Evolutionary conservation across 2,113 vertebrate species (phyloP).

Genomic region (Serilophus lunatus): DNA sequence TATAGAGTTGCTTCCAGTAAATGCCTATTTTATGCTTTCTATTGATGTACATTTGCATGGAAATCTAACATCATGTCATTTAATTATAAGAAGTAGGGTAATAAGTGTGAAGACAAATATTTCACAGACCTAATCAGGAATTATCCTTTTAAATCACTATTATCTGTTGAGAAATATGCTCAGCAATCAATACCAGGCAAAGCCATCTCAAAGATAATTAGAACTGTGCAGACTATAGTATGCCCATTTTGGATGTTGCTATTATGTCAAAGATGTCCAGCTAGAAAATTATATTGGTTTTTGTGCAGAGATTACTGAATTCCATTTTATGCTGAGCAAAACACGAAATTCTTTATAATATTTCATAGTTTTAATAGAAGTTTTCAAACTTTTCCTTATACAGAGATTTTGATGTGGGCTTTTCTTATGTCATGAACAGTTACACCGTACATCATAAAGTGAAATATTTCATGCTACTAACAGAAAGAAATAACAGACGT

Average conservation of each 20-base stretch:
- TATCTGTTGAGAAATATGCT: background rate
- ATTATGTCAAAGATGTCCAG: background rate
- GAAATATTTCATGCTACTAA: background rate
- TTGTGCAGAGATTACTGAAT: background rate
- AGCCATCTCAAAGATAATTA: conserved; percentile 46
- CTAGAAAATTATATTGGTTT: background rate
- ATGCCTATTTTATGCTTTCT: conserved; percentile 14
- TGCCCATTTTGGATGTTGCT: background rate
- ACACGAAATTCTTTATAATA: background rate
- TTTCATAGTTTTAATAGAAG: background rate
- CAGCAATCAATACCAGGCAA: conserved; percentile 39
- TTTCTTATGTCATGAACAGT: background rate
- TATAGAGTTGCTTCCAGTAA: background rate
- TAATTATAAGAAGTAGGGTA: conserved; percentile 32
- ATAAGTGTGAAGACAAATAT: conserved; percentile 52
- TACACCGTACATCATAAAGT: background rate
- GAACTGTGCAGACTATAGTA: background rate
- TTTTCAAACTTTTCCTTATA: background rate
- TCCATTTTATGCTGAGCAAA: background rate
- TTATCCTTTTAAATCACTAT: conserved; percentile 45
- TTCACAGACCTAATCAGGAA: conserved; percentile 57
- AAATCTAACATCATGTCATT: conserved; percentile 44
- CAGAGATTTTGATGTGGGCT: background rate
- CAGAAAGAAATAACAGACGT: background rate
- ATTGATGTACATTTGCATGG: background rate